Base-by-base conservation (phyloP, 2,113 vertebrate genomes). In the Melanostigma gelatinosum region DNA sequence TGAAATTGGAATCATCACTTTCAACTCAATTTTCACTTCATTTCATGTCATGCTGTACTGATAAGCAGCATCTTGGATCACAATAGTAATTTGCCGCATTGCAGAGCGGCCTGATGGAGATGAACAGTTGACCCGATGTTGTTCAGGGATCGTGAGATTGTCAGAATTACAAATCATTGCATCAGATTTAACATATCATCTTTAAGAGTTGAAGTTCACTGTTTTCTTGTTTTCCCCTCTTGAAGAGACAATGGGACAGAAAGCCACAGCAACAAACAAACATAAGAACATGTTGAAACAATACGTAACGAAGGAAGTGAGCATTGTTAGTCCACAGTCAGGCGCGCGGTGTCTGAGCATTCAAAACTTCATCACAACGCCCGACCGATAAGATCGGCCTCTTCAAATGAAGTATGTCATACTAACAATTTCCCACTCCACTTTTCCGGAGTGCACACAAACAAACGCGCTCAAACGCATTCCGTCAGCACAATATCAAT, bases 401-500 rank as follows among this genome's bases (percentile, higher is more conserved):
- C 58, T 82, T 87, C 69, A 85, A 86, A 85, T 81, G 67, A 83
- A 89, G 70, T 80, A 76, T 83, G 85, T 84, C 87, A 81, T 48
- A 34, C 70, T 46, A 82, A 80, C 86, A 85, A 77, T 88, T 74
- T 61, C 72, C 79, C 61, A 65, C 79, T 84, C 72, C 52, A 76
- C 75, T 82, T 71, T 79, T 60, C 62, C 72, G 27, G 72, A 73
- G 83, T 71, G 75, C 58, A 63, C 74, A 77, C 75, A 75, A n/a
- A 80, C 87, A 84, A 84, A 88, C 75, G 82, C 24, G 44, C 77
- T 79, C 76, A 82, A 79, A 89, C 81, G 70, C 77, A 70, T 85
- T 85, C 85, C 87, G 84, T 93, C 86, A 92, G 83, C 87, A 88
- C 71, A 90, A 89, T 87, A 89, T 91, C 91, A 88, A 90, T 86